Base-by-base conservation (phyloP, 2,113 vertebrate genomes). In the Clarias gariepinus region DNA sequence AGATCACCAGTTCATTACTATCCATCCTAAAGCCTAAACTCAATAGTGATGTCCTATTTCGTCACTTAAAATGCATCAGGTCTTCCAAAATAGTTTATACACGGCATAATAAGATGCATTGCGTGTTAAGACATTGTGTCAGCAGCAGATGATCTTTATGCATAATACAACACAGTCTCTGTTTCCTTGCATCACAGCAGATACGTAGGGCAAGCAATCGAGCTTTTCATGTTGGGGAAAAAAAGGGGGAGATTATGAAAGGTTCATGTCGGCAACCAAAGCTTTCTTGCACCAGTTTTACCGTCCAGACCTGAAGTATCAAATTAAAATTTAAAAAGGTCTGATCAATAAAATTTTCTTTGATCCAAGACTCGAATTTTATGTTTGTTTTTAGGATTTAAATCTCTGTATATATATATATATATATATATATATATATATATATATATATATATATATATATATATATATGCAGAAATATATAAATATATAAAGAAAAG, bases 41-140 rank as follows among this genome's bases (percentile, higher is more conserved):
- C 41, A 87, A 87, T 87, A 88, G 78, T 83, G 23, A 86, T 68
- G 82, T 57, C 47, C 41, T 15, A 58, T 30, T 87, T 79, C 85
- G 83, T 82, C 83, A 85, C 41, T 82, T n/a, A 47, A 83, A 69
- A 73, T 58, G 68, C 60, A 68, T 82, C 21, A 57, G 25, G 78
- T 52, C 25, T 60, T 63, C n/a, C 30, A 73, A 36, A 23, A 68
- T 21, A 13, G 3, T 66, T 74, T 52, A 77, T 82, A 73, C 74
- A 74, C 25, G 71, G 16, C 7, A 28, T n/a, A 85, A 83, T 87
- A 25, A 69, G 78, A 84, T 76, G 69, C 53, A 5, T 13, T 21
- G 33, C 2, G 11, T 36, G 68, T 25, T 19, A 66, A 55, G 36
- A 63, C 28, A 47, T 33, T 47, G 52, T 82, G 36, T 71, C 83